A percentile compares a stretch with the other conserved stretches of the same genome.
These are phyloP conservation scores for Branchinecta lindahli DNA, from an alignment of 1,140 invertebrate genomes.

Conservation along the genomic window DNA sequence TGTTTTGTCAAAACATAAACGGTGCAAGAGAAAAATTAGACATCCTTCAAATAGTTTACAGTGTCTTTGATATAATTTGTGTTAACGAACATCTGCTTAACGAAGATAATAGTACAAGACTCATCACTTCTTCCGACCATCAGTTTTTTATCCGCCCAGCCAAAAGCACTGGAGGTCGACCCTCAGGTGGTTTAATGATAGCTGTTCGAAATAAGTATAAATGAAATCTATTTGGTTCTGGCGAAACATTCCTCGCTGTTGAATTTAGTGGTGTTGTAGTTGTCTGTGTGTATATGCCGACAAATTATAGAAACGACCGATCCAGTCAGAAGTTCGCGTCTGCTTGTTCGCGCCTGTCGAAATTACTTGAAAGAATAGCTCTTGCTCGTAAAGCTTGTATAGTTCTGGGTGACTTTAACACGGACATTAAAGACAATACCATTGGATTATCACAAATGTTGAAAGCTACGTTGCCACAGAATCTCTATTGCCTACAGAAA, in stretches of 20 bases:
- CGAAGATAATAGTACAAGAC: slow-evolving; percentile 9
- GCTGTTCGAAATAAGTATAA: slow-evolving; percentile 4
- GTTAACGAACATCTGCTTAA: not conserved
- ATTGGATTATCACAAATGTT: slow-evolving; percentile 6
- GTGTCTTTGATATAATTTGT: not conserved
- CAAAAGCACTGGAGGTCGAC: not conserved
- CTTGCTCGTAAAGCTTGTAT: too few relatives aligned
- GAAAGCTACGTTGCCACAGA: not conserved
- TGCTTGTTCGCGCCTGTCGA: too few relatives aligned
- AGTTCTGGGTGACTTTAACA: too few relatives aligned
- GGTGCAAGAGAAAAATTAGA: slow-evolving; percentile 2
- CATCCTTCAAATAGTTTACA: slow-evolving; percentile 9
- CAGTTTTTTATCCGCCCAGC: slow-evolving; percentile 4
- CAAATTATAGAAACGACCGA: slow-evolving; percentile 5
- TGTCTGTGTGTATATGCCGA: slow-evolving; percentile 5
- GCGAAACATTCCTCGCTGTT: not conserved
- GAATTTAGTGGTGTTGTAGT: slow-evolving; percentile 5
- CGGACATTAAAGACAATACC: slow-evolving; percentile 9
- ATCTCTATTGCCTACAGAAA: slow-evolving; percentile 9
- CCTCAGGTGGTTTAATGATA: slow-evolving; percentile 4
- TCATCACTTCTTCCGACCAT: slow-evolving; percentile 8
- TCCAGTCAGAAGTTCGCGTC: slow-evolving; percentile 4
- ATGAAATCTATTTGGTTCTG: not conserved
- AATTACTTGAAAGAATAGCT: too few relatives aligned
- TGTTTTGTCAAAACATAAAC: slow-evolving; percentile 3